phyloP scores from a whole-genome alignment of 2,797 vertebrate genomes.

The Muscicapa striata region DNA sequence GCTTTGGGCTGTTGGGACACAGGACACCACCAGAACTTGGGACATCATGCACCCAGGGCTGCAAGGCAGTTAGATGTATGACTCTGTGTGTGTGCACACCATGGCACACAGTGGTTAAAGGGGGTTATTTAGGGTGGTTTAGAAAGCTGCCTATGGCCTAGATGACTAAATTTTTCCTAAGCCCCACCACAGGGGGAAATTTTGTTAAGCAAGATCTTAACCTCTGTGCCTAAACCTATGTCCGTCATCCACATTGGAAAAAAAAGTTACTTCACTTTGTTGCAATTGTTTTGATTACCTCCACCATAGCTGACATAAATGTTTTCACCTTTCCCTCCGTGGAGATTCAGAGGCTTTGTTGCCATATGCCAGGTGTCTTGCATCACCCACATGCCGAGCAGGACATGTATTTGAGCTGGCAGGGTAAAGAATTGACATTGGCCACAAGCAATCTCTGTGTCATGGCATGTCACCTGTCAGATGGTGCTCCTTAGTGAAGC shows the following conservation, averaged over 20 bases:
- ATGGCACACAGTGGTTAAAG: not conserved
- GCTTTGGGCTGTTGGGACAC: not conserved
- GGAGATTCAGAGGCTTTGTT: slow-evolving; percentile 6
- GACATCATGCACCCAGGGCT: not conserved
- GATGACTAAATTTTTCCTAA: not conserved
- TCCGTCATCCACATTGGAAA: not conserved
- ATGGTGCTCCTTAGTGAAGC: not conserved
- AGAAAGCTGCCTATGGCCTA: not conserved
- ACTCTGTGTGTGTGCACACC: not conserved
- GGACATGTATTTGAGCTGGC: not conserved
- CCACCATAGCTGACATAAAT: not conserved
- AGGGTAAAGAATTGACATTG: not conserved
- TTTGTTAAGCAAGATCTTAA: not conserved
- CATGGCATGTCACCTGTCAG: slow-evolving; percentile 7
- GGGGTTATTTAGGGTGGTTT: not conserved
- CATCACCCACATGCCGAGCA: not conserved
- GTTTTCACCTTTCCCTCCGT: not conserved
- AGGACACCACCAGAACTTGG: fast-evolving
- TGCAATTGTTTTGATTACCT: not conserved
- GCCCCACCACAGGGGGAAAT: not conserved
- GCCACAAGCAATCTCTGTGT: not conserved
- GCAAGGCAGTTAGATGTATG: not conserved
- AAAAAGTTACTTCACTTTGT: not conserved
- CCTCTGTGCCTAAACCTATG: not conserved
- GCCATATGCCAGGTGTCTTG: not conserved